phyloP scores from a whole-genome alignment of 2,888 invertebrate species.

The Eurois occulta region DNA sequence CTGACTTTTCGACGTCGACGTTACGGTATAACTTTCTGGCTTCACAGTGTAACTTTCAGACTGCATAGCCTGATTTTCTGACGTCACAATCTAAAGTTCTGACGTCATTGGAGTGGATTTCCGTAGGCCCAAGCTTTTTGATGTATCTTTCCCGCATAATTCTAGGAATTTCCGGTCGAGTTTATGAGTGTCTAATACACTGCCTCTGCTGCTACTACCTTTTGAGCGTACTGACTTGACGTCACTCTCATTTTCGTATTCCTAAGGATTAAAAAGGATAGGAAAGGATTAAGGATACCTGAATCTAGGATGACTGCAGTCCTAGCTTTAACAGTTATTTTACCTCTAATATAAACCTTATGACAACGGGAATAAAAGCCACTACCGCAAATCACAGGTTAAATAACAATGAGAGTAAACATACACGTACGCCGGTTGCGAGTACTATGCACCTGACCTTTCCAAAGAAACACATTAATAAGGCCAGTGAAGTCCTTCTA shows the following conservation, averaged over 20 bases:
- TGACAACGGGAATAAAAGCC: background rate
- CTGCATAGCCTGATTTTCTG: background rate
- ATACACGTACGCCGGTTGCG: background rate
- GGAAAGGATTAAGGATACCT: background rate
- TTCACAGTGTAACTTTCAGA: background rate
- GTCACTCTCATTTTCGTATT: background rate
- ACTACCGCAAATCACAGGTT: background rate
- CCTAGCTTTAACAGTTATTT: background rate
- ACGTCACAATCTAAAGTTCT: background rate
- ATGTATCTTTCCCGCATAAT: slow-evolving; percentile 69
- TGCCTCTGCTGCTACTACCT: slow-evolving; percentile 62
- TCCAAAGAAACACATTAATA: background rate
- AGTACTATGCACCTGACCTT: background rate
- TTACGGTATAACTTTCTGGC: background rate
- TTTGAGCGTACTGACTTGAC: background rate
- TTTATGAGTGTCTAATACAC: slow-evolving; percentile 73
- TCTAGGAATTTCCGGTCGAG: slow-evolving; percentile 75
- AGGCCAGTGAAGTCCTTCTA: background rate
- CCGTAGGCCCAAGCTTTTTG: slow-evolving; percentile 70
- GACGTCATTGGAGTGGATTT: background rate
- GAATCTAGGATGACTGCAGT: background rate
- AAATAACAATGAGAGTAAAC: background rate
- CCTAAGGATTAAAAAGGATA: slow-evolving; percentile 42
- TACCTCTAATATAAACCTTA: background rate
- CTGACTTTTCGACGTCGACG: too few relatives aligned